phyloP scores from a whole-genome alignment of 2,797 vertebrate genomes.

The Hoplostethus mediterraneus region DNA sequence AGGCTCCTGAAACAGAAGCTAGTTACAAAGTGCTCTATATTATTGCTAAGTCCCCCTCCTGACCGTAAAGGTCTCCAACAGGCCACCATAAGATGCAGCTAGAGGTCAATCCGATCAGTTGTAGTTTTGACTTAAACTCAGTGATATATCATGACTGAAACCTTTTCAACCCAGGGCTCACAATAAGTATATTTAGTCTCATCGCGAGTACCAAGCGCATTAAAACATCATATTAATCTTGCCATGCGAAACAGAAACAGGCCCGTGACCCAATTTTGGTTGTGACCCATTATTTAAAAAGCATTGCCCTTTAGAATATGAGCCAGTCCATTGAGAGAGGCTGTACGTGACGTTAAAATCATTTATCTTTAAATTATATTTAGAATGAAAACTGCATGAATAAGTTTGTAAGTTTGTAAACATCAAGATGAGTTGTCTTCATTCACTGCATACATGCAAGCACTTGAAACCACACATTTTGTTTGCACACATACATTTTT shows the following conservation, averaged over 20 bases:
- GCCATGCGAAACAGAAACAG: neutral
- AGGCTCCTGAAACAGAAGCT: slow-evolving; percentile 71
- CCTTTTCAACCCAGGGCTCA: neutral
- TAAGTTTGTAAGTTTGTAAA: no score
- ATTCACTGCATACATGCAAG: no score
- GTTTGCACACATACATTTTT: no score
- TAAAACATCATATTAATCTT: neutral
- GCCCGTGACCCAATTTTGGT: neutral
- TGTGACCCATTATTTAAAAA: neutral
- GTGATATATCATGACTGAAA: neutral
- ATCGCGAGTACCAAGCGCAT: neutral
- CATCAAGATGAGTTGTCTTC: no score
- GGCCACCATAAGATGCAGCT: slow-evolving; percentile 1
- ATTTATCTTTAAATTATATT: no score
- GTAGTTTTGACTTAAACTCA: slow-evolving; percentile 14
- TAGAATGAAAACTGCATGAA: no score
- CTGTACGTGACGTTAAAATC: no score
- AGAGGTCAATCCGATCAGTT: slow-evolving; percentile 11
- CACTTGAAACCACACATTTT: no score
- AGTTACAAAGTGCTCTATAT: slow-evolving; percentile 62
- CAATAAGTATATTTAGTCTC: neutral
- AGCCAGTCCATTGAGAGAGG: no score
- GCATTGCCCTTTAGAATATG: no score
- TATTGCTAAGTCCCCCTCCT: slow-evolving; percentile 30
- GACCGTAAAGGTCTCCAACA: slow-evolving; percentile 52